These are phyloP conservation scores for Callorhinus ursinus DNA, from an alignment of 2,113 vertebrate genomes.

Conservation along the genomic window DNA sequence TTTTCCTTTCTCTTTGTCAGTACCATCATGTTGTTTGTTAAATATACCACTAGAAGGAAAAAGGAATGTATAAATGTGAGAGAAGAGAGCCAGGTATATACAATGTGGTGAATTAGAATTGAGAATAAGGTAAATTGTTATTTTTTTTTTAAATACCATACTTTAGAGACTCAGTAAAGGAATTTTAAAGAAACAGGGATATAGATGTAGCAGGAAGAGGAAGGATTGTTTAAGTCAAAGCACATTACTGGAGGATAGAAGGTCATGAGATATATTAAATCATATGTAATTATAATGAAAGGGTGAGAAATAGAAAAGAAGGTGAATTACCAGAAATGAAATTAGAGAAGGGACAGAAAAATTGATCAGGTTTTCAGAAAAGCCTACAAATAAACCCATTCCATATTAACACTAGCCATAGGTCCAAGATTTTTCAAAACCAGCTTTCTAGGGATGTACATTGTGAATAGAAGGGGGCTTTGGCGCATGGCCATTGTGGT, in stretches of 20 bases:
- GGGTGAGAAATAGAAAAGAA: not conserved
- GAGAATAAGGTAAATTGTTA: not conserved
- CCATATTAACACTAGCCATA: not conserved
- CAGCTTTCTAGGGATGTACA: fast-evolving
- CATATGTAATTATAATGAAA: not conserved
- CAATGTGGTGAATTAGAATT: not conserved
- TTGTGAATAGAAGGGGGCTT: not conserved
- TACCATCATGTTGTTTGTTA: not conserved
- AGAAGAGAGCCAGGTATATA: not conserved
- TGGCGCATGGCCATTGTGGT: not conserved
- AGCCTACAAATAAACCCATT: not conserved
- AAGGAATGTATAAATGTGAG: not conserved
- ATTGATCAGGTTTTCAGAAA: not conserved
- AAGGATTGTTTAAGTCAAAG: not conserved
- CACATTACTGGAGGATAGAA: not conserved
- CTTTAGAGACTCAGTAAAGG: not conserved
- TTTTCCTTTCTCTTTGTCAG: not conserved
- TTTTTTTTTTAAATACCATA: not conserved
- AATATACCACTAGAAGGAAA: not conserved
- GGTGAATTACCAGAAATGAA: not conserved
- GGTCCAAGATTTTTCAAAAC: not conserved
- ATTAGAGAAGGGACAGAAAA: not conserved
- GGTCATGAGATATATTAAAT: not conserved
- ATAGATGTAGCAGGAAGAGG: not conserved
- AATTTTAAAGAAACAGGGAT: not conserved